Conservation (phyloP, 1,140 invertebrate genomes). For the Ips typographus region DNA sequence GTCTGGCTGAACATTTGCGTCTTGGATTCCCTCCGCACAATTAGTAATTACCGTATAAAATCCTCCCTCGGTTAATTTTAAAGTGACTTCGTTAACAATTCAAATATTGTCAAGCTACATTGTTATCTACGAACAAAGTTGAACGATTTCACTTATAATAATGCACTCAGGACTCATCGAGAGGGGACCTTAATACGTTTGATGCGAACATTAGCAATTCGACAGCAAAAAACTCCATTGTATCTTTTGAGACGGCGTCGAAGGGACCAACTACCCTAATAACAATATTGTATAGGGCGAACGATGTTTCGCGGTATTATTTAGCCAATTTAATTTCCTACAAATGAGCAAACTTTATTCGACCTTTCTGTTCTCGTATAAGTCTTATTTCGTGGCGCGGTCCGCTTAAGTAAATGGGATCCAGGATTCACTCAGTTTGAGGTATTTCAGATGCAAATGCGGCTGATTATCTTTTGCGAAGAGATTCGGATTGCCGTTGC, state of each 20-base stretch:
- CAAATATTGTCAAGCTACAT: conserved; percentile 14
- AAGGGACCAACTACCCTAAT: neutral
- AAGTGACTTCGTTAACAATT: conserved; percentile 25
- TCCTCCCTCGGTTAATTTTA: conserved; percentile 15
- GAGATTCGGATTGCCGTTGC: conserved; percentile 29
- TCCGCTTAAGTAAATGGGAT: conserved; percentile 26
- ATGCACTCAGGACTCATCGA: conserved; percentile 30
- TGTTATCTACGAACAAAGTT: conserved; percentile 24
- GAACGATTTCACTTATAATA: conserved; percentile 29
- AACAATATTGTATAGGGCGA: neutral
- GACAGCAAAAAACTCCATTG: conserved; percentile 26
- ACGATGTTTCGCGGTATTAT: neutral
- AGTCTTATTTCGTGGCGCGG: conserved; percentile 36
- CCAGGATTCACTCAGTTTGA: conserved; percentile 38
- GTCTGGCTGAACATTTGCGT: too few relatives aligned
- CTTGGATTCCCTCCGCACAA: too few relatives aligned
- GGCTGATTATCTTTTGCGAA: conserved; percentile 40
- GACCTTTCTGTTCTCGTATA: conserved; percentile 39
- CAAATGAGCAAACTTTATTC: conserved; percentile 45
- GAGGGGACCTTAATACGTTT: conserved; percentile 23
- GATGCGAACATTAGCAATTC: conserved; percentile 36
- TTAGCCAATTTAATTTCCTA: conserved; percentile 29
- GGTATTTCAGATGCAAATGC: conserved; percentile 45
- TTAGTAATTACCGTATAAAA: too few relatives aligned
- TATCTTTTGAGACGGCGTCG: conserved; percentile 27